Percentiles rank a stretch among this genome's conserved stretches.
phyloP scores from a whole-genome alignment of 2,113 vertebrate genomes.

The Nansenia antarctica region DNA sequence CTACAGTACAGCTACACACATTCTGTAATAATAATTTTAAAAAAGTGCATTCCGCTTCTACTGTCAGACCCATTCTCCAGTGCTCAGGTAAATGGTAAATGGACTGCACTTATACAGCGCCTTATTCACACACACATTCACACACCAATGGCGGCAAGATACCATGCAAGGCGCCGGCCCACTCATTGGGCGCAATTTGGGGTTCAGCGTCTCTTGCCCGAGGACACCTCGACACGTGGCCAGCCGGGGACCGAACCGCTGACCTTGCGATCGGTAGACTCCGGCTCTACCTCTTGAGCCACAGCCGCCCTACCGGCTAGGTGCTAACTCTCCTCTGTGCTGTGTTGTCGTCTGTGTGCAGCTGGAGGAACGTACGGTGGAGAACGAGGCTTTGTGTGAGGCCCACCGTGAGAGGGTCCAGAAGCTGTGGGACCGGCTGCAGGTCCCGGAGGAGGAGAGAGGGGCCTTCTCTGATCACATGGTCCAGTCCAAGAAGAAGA shows the following conservation, averaged over 20 bases:
- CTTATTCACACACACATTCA: too few species aligned
- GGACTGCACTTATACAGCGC: too few species aligned
- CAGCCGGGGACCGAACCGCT: too few species aligned
- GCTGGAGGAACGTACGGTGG: conserved; percentile 79
- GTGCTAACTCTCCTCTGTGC: background rate
- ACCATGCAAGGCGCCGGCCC: too few species aligned
- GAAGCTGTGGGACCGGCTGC: conserved; percentile 86
- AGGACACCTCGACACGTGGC: too few species aligned
- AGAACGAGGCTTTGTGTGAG: conserved; percentile 76
- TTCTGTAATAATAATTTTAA: background rate
- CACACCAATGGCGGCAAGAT: too few species aligned
- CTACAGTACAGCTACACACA: background rate
- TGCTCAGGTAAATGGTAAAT: too few species aligned
- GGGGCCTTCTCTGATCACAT: conserved; percentile 70
- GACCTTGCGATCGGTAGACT: too few species aligned
- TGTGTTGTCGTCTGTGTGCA: conserved; percentile 45
- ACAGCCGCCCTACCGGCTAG: too few species aligned
- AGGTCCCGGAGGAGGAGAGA: conserved; percentile 80
- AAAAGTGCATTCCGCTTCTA: background rate
- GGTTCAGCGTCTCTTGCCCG: too few species aligned
- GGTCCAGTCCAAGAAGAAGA: conserved; percentile 72
- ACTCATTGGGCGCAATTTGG: too few species aligned
- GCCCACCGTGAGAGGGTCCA: conserved; percentile 76
- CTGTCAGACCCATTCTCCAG: background rate
- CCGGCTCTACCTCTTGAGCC: too few species aligned